Conservation (phyloP, 2,888 invertebrate genomes). For the Therioaphis trifolii region DNA sequence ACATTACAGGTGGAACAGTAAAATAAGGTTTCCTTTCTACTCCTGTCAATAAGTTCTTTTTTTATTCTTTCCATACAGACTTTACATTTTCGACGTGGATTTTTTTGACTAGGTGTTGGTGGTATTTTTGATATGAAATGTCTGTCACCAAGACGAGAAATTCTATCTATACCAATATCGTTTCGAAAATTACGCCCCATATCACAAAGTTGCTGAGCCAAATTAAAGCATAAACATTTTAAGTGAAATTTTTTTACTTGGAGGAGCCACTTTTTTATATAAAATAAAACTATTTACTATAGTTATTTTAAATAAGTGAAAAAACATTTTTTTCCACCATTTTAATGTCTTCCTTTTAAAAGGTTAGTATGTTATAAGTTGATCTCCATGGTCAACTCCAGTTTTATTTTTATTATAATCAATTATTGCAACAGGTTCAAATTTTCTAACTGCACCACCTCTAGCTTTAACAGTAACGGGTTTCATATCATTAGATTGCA, state of each 20-base stretch:
- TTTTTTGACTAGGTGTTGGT: too few relatives aligned
- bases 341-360: too few relatives aligned
- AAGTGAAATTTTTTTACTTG: neutral
- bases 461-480: neutral
- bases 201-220: neutral
- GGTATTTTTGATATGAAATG: neutral
- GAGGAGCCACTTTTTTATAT: constrained; percentile 5
- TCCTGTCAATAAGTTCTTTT: too few relatives aligned
- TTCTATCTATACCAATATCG: neutral
- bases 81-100: neutral
- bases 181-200: neutral
- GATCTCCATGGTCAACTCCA: neutral
- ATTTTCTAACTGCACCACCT: neutral
- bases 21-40: neutral
- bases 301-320: neutral
- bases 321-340: too few relatives aligned
- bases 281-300: constrained; percentile 1
- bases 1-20: neutral
- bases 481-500: neutral
- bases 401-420: constrained; percentile 15
- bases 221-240: neutral
- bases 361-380: neutral
- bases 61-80: neutral
- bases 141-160: neutral
- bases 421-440: neutral